Percentiles rank a stretch among this genome's conserved stretches.
phyloP scores from a whole-genome alignment of 2,888 invertebrate genomes.

The Eledone cirrhosa region DNA sequence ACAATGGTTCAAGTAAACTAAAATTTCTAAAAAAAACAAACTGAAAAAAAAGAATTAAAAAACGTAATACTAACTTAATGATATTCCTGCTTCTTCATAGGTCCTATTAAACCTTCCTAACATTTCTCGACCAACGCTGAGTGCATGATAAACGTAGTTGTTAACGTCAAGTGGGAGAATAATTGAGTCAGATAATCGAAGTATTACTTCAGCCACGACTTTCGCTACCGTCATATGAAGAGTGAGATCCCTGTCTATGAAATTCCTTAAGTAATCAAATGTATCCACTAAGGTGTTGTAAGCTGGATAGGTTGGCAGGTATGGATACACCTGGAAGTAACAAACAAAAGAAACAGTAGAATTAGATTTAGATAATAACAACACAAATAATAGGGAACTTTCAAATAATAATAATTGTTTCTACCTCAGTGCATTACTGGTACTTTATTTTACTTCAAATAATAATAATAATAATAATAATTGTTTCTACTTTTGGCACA shows the following conservation, averaged over 20 bases:
- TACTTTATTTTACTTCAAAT: background rate
- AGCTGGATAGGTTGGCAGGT: slow-evolving; percentile 59
- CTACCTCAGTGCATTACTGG: too few relatives aligned
- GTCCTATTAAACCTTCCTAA: slow-evolving; percentile 18
- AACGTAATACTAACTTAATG: slow-evolving; percentile 16
- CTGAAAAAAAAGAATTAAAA: background rate
- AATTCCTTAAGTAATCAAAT: slow-evolving; percentile 58
- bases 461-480: background rate
- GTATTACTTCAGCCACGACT: slow-evolving; percentile 53
- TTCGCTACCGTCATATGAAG: slow-evolving; percentile 54
- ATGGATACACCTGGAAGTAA: slow-evolving; percentile 44
- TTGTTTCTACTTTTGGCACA: too few relatives aligned
- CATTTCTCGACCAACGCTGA: slow-evolving; percentile 15
- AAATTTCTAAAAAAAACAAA: background rate
- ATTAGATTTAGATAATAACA: background rate
- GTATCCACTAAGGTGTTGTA: slow-evolving; percentile 66
- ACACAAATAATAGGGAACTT: background rate
- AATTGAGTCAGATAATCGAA: slow-evolving; percentile 55
- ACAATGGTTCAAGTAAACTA: too few relatives aligned
- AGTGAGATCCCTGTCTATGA: slow-evolving; percentile 62
- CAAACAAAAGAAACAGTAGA: background rate
- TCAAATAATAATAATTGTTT: background rate
- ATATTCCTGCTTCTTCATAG: slow-evolving; percentile 22
- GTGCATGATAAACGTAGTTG: slow-evolving; percentile 35
- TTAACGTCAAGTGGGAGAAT: slow-evolving; percentile 56